phyloP scores from a whole-genome alignment of 2,113 vertebrate genomes.

The Glareola pratincola region DNA sequence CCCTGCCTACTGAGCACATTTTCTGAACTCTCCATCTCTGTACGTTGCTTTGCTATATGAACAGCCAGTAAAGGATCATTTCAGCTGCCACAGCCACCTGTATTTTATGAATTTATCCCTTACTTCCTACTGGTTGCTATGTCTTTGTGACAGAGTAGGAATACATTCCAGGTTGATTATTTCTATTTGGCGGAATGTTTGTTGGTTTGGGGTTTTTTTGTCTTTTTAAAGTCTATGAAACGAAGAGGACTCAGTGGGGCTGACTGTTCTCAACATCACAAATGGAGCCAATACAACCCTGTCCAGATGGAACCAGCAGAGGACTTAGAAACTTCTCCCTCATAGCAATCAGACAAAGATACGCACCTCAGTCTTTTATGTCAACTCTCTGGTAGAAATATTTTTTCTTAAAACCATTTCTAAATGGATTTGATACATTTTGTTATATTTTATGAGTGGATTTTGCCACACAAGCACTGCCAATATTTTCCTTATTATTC shows the following conservation, averaged over 20 bases:
- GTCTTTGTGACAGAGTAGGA: not conserved
- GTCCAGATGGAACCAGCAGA: not conserved
- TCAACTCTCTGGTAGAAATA: not conserved
- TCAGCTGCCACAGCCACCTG: not conserved
- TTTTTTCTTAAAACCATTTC: not conserved
- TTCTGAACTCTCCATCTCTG: not conserved
- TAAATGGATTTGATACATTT: not conserved
- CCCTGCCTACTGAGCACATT: not conserved
- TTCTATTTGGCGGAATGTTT: not conserved
- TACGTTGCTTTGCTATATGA: not conserved
- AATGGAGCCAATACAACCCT: not conserved
- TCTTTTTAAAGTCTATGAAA: not conserved
- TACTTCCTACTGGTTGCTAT: not conserved
- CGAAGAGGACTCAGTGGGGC: not conserved
- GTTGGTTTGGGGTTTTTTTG: not conserved
- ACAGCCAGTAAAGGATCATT: not conserved
- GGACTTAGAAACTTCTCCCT: not conserved
- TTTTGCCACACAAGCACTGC: not conserved
- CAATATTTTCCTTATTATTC: not conserved
- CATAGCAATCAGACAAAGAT: not conserved
- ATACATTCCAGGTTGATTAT: not conserved
- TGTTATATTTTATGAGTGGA: not conserved
- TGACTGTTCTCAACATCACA: not conserved
- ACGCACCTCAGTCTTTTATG: not conserved
- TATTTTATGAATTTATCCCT: not conserved